Evolutionary conservation across 1,140 invertebrate species (phyloP).

Genomic region (Lutraria rhynchaena): DNA sequence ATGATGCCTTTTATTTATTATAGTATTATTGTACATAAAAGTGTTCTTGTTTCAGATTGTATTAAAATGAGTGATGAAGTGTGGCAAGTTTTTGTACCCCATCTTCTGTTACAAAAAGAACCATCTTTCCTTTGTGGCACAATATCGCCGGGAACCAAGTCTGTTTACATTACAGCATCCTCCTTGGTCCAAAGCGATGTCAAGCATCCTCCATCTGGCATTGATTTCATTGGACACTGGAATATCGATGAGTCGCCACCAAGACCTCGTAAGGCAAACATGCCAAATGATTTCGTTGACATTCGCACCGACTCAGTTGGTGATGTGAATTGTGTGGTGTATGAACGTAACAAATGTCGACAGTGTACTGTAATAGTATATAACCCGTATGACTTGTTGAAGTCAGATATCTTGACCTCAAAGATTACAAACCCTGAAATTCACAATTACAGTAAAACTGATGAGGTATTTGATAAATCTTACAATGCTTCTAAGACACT

Average conservation of each 20-base stretch:
- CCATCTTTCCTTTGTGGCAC: slow-evolving; percentile 45
- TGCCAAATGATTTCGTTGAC: too few relatives aligned
- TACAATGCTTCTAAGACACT: too few relatives aligned
- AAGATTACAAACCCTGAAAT: not conserved
- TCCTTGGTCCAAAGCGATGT: not conserved
- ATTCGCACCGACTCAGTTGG: not conserved
- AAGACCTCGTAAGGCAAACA: too few relatives aligned
- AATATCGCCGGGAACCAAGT: slow-evolving; percentile 19
- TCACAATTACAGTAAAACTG: slow-evolving; percentile 3
- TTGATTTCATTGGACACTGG: slow-evolving; percentile 30
- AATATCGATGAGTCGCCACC: not conserved
- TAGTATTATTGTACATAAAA: too few relatives aligned
- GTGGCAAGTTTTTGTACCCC: slow-evolving; percentile 64
- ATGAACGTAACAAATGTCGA: not conserved
- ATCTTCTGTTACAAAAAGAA: slow-evolving; percentile 20
- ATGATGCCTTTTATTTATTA: too few relatives aligned
- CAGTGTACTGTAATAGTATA: slow-evolving; percentile 58
- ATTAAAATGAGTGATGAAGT: not conserved
- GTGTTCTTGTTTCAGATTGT: too few relatives aligned
- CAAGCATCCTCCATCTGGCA: slow-evolving; percentile 4
- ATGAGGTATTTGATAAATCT: too few relatives aligned
- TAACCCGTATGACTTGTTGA: slow-evolving; percentile 51
- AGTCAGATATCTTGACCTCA: slow-evolving; percentile 55
- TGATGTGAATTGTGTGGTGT: slow-evolving; percentile 43
- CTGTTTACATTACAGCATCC: slow-evolving; percentile 56